Conservation (phyloP, 2,113 vertebrate species). For the Hyperoodon ampullatus region DNA sequence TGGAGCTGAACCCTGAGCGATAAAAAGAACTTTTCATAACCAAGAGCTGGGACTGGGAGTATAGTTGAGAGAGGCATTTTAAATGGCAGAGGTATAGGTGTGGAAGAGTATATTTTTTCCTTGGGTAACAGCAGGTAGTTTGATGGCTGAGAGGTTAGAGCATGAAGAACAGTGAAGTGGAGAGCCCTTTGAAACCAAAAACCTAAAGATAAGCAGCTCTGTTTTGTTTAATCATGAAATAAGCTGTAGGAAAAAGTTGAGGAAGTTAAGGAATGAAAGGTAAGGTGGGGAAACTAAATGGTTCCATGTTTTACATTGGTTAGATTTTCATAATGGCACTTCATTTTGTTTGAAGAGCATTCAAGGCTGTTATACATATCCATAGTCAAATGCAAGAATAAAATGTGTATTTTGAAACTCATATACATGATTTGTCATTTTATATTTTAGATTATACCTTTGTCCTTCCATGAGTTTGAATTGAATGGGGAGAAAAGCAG, state of each 20-base stretch:
- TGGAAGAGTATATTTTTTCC: slow-evolving; percentile 18
- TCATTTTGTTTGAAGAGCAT: slow-evolving; percentile 70
- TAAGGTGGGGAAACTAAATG: slow-evolving; percentile 47
- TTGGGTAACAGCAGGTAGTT: slow-evolving; percentile 17
- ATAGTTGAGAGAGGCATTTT: slow-evolving; percentile 29
- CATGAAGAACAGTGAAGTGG: neutral
- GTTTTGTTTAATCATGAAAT: slow-evolving; percentile 55
- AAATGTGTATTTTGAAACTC: slow-evolving; percentile 79
- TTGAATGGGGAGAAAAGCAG: slow-evolving; percentile 79
- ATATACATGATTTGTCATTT: slow-evolving; percentile 82
- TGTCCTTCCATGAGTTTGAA: slow-evolving; percentile 81
- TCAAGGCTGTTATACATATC: slow-evolving; percentile 69
- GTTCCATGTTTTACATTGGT: slow-evolving; percentile 52
- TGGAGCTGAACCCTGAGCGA: neutral
- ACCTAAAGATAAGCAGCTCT: slow-evolving; percentile 47
- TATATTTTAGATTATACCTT: slow-evolving; percentile 83
- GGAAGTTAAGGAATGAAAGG: slow-evolving; percentile 61
- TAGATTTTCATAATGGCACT: slow-evolving; percentile 59
- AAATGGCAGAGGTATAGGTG: neutral
- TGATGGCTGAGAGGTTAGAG: neutral
- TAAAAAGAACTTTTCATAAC: slow-evolving; percentile 13
- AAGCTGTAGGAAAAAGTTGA: slow-evolving; percentile 37
- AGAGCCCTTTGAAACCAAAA: slow-evolving; percentile 24
- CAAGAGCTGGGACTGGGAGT: neutral
- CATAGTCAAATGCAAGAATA: slow-evolving; percentile 77